Evolutionary conservation across 2,888 invertebrate species (phyloP), one percentile per base, ranked within the genome.

Genomic region (Alloplasta piceator): DNA sequence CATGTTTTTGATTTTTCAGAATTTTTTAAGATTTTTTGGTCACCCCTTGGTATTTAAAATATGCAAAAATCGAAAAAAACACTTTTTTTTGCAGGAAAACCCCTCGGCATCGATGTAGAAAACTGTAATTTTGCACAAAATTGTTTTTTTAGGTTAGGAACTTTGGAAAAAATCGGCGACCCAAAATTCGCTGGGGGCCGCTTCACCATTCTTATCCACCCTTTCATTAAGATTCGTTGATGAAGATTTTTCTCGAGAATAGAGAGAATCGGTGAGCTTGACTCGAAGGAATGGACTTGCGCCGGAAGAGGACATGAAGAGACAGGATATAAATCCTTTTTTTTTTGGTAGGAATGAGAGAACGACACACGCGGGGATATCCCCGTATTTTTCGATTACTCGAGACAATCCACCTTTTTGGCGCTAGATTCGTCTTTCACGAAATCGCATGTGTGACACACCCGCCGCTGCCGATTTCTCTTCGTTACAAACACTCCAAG

Each of bases 321-420:
- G 38, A 39, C 6, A 9, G 10, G 56, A 39, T 10, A 73, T 80
- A 77, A 80, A 73, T 77, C 70, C 56, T 77, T 68, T 38, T 80
- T 72, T 80, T 61, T 64, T 16, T 55, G 14, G 67, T 48, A 58
- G n/a, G 50, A 52, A 55, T 43, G 46, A 68, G 63, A 26, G 73
- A n/a, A n/a, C n/a, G n/a, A n/a, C n/a, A 38, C 55, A 14, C n/a
- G n/a, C 4, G 26, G n/a, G 10, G 7, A 1, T 39, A 60, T 67
- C 41, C 67, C 63, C 80, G 76, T 80, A 80, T 76, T 68, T 80
- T 77, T 73, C 52, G 50, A 77, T 80, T 77, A 77, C 14, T 16
- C 63, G 72, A 56, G 48, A 52, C 72, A 26, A 26, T 72, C 63
- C 60, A 38, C 39, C 36, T 39, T 63, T 75, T 75, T 66, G 66